A percentile compares a stretch with the other conserved stretches of the same genome.
These are phyloP conservation scores for Biston betularia DNA, from an alignment of 2,888 invertebrate species.

Conservation along the genomic window DNA sequence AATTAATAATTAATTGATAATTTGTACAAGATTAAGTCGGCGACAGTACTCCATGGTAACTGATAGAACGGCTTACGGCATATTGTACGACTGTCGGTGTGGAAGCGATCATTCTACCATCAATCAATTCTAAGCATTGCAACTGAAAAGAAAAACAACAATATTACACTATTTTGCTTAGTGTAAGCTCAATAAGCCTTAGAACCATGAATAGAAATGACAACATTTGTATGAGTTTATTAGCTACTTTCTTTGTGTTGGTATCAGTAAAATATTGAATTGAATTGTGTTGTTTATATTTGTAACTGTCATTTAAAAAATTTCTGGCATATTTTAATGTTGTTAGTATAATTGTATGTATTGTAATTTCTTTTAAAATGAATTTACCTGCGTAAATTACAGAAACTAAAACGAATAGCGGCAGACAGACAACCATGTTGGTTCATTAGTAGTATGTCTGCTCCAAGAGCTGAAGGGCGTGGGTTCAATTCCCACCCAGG, in stretches of 20 bases:
- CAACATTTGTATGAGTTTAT: neutral
- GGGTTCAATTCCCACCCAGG: too few species aligned
- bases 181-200: constrained; percentile 5
- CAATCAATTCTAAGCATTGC: constrained; percentile 19
- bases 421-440: too few species aligned
- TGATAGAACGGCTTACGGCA: constrained; percentile 37
- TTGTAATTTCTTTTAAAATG: too few species aligned
- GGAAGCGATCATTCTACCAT: constrained; percentile 21
- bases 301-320: too few species aligned
- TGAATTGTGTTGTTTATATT: too few species aligned
- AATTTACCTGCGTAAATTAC: too few species aligned
- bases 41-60: constrained; percentile 11
- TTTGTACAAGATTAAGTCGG: neutral
- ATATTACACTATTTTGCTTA: constrained; percentile 3
- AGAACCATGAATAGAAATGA: neutral
- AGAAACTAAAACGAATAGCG: too few species aligned
- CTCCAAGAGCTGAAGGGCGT: too few species aligned
- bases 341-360: neutral
- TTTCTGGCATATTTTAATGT: too few species aligned
- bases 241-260: neutral
- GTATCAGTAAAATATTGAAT: neutral
- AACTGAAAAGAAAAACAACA: constrained; percentile 25
- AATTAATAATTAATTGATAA: too few species aligned
- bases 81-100: constrained; percentile 19
- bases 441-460: too few species aligned